Evolutionary conservation across 2,888 invertebrate species (phyloP).

Genomic region (Mesodorylaimus sp.): DNA sequence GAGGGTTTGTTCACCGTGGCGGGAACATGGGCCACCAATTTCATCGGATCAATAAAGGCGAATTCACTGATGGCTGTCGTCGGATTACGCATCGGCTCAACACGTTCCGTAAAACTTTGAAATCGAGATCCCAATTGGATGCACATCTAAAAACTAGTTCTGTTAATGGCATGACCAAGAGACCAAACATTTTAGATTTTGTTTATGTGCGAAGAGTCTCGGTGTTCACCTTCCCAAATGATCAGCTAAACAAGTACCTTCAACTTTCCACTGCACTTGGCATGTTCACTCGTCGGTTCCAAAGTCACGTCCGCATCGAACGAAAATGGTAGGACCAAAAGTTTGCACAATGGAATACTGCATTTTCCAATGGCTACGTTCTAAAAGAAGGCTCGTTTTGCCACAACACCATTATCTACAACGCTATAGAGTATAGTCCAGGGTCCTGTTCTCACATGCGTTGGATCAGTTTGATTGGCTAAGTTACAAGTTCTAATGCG

Average conservation of each 20-base stretch:
- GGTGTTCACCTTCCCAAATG: too few relatives aligned
- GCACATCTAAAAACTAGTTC: neutral
- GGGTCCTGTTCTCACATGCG: too few relatives aligned
- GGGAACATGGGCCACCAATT: neutral
- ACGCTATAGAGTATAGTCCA: too few relatives aligned
- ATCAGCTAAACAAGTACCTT: too few relatives aligned
- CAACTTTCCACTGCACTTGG: neutral
- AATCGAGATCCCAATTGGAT: neutral
- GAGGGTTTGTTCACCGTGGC: neutral
- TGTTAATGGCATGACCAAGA: too few relatives aligned
- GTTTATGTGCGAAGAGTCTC: neutral
- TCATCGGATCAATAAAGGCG: neutral
- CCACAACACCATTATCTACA: too few relatives aligned
- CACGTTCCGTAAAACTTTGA: neutral
- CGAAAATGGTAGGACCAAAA: neutral
- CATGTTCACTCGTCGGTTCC: too few relatives aligned
- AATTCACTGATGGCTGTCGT: neutral
- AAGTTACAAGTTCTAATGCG: too few relatives aligned
- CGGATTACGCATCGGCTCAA: neutral
- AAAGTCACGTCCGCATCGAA: neutral
- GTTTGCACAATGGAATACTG: neutral
- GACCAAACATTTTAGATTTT: neutral
- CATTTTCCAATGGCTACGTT: too few relatives aligned
- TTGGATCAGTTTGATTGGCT: too few relatives aligned
- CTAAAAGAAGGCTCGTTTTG: too few relatives aligned